phyloP scores from a whole-genome alignment of 1,140 invertebrate species.

The Scaptomyza pallida region DNA sequence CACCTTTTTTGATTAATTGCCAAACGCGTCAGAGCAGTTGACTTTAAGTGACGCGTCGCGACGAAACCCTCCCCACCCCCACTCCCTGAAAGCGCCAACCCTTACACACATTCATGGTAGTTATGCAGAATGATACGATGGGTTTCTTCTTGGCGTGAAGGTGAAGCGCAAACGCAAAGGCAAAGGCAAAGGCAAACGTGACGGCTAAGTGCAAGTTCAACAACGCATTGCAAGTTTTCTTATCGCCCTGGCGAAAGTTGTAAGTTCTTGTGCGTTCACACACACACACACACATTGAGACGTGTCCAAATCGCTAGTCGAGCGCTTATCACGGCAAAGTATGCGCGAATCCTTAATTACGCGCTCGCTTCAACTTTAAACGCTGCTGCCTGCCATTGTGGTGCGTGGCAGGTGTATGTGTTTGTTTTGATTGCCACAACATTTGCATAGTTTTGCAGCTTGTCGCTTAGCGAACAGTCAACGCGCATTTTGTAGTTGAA shows the following conservation, averaged over 20 bases:
- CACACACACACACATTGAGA: constrained; percentile 8
- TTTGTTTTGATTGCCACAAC: constrained; percentile 38
- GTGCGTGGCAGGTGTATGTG: constrained; percentile 2
- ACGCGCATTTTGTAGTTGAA: constrained; percentile 1
- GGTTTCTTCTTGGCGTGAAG: constrained; percentile 8
- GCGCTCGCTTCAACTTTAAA: constrained; percentile 5
- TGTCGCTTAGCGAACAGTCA: constrained; percentile 23
- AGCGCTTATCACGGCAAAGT: constrained; percentile 48
- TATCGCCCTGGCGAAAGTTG: constrained; percentile 56
- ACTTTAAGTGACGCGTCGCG: constrained; percentile 38
- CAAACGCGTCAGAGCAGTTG: constrained; percentile 45
- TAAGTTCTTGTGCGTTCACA: constrained; percentile 42
- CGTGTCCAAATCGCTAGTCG: constrained; percentile 41
- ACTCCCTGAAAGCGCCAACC: too few species aligned
- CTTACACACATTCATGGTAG: background rate
- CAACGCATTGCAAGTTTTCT: constrained; percentile 65
- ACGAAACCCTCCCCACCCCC: background rate
- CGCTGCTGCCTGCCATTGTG: background rate
- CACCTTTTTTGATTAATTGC: constrained; percentile 77
- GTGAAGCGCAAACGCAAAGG: constrained; percentile 33
- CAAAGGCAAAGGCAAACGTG: constrained; percentile 62
- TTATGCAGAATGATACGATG: constrained; percentile 2
- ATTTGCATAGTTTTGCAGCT: constrained; percentile 50
- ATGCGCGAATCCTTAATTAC: constrained; percentile 50
- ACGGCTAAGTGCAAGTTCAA: constrained; percentile 75